Conservation (phyloP, 2,888 invertebrate genomes). For the Melieria picta region DNA sequence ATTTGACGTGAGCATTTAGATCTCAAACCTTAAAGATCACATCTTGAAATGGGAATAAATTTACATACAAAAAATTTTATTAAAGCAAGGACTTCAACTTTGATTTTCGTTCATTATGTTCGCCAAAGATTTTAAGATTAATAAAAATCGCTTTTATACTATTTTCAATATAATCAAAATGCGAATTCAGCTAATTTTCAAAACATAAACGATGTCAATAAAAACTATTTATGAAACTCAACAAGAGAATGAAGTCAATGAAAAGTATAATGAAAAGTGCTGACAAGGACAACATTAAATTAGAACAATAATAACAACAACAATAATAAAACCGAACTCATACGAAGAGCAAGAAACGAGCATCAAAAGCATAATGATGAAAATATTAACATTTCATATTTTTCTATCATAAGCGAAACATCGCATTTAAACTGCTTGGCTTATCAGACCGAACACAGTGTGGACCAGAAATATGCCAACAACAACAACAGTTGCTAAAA, state of each 20-base stretch:
- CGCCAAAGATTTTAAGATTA: too few species aligned
- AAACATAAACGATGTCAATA: slow-evolving; percentile 44
- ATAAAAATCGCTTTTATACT: too few species aligned
- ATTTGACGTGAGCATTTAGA: too few species aligned
- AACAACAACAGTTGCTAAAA: slow-evolving; percentile 2
- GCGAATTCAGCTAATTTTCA: slow-evolving; percentile 46
- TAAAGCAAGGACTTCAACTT: too few species aligned
- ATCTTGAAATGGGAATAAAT: too few species aligned
- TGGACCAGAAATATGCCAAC: slow-evolving; percentile 32
- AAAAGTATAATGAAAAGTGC: slow-evolving; percentile 2
- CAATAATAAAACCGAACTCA: slow-evolving; percentile 32
- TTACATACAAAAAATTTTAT: too few species aligned
- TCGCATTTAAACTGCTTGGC: slow-evolving; percentile 51
- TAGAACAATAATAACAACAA: slow-evolving; percentile 47
- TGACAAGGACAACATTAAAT: slow-evolving; percentile 21
- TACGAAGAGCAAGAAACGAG: slow-evolving; percentile 14
- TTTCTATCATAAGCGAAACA: slow-evolving; percentile 54
- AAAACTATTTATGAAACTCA: slow-evolving; percentile 39
- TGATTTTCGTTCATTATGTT: too few species aligned
- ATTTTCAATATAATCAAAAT: slow-evolving; percentile 13
- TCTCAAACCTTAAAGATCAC: too few species aligned
- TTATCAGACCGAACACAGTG: slow-evolving; percentile 28
- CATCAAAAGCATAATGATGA: slow-evolving; percentile 38
- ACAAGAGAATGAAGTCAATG: slow-evolving; percentile 1
- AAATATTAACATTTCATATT: slow-evolving; percentile 60